phyloP scores from a whole-genome alignment of 2,113 vertebrate species.

The Coregonus clupeaformis region DNA sequence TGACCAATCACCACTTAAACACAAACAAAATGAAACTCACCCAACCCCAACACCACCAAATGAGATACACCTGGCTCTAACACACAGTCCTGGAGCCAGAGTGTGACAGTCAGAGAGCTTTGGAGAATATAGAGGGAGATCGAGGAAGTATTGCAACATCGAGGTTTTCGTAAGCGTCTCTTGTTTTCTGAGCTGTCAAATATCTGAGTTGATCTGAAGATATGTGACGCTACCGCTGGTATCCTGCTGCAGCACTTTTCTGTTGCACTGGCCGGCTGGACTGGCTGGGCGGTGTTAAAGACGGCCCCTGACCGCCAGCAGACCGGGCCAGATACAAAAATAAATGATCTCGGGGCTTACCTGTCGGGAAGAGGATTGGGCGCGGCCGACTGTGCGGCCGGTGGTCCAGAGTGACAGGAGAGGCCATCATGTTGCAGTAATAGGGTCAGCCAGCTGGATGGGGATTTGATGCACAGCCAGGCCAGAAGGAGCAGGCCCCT shows the following conservation, averaged over 20 bases:
- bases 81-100: too few species aligned
- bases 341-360: conserved; percentile 86
- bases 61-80: too few species aligned
- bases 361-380: conserved; percentile 90
- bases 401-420: conserved; percentile 83
- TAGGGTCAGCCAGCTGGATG: conserved; percentile 90
- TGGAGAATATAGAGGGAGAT: too few species aligned
- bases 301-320: conserved; percentile 61
- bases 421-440: conserved; percentile 87
- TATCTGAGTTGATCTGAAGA: conserved; percentile 14
- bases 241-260: background rate
- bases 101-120: too few species aligned
- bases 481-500: conserved; percentile 78
- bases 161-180: too few species aligned
- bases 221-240: conserved; percentile 3
- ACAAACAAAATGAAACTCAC: too few species aligned
- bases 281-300: conserved; percentile 57
- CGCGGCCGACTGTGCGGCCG: conserved; percentile 75
- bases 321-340: conserved; percentile 80
- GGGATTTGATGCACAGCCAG: conserved; percentile 83
- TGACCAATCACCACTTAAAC: too few species aligned
- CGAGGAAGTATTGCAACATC: too few species aligned
- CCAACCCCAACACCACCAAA: too few species aligned
- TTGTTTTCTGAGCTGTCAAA: conserved; percentile 14
- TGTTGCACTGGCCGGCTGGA: background rate